phyloP scores from a whole-genome alignment of 2,113 vertebrate genomes.

The Octodon degus region DNA sequence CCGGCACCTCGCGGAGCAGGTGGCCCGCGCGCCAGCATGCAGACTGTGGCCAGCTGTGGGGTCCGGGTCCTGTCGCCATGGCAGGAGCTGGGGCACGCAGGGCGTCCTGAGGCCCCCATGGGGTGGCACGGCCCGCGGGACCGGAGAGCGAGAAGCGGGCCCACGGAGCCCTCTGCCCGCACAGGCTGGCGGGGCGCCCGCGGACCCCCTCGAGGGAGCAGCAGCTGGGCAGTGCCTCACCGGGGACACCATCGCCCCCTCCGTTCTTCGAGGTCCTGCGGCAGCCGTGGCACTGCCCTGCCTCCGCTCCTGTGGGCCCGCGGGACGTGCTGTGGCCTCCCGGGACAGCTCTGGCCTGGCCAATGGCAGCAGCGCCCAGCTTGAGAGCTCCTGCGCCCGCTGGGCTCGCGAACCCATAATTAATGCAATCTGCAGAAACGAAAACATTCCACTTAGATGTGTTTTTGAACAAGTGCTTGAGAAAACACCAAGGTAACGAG shows the following conservation, averaged over 20 bases:
- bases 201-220: background rate
- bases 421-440: slow-evolving; percentile 85
- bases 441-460: slow-evolving; percentile 84
- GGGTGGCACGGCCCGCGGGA: background rate
- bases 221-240: background rate
- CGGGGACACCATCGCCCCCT: fast-evolving
- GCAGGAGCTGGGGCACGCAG: background rate
- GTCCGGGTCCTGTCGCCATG: background rate
- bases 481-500: slow-evolving; percentile 79
- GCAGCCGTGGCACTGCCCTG: too few relatives aligned
- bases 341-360: slow-evolving; percentile 54
- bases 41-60: background rate
- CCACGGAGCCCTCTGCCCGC: background rate
- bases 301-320: background rate
- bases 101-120: fast-evolving
- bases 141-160: background rate
- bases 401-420: slow-evolving; percentile 82
- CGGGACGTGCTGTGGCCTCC: background rate
- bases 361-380: slow-evolving; percentile 79
- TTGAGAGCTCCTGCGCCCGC: slow-evolving; percentile 67
- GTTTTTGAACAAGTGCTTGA: slow-evolving; percentile 86
- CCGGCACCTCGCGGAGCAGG: background rate
- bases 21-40: background rate
- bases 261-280: background rate
- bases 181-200: background rate